These are phyloP conservation scores for Chitala chitala DNA, from an alignment of 2,113 vertebrate genomes.

Conservation along the genomic window DNA sequence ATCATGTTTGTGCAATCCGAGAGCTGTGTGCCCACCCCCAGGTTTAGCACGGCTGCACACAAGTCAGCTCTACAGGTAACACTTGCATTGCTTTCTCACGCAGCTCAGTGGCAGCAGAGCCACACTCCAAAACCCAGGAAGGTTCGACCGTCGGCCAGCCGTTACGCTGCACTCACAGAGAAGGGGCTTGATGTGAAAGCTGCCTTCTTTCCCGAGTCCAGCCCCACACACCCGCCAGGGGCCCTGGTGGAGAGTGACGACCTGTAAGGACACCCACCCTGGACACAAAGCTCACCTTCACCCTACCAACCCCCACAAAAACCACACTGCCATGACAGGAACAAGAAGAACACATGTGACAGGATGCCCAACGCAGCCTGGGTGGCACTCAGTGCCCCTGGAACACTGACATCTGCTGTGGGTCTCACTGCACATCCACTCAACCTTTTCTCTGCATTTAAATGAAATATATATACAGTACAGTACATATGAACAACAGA, in stretches of 20 bases:
- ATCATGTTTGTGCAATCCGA: too few species aligned
- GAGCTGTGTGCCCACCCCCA: too few species aligned
- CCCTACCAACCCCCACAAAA: background rate
- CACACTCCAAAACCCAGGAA: constrained; percentile 86
- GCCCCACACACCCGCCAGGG: constrained; percentile 70
- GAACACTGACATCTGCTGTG: too few species aligned
- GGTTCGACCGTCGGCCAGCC: constrained; percentile 88
- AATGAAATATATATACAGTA: too few species aligned
- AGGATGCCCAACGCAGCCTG: too few species aligned
- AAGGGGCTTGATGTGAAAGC: constrained; percentile 95
- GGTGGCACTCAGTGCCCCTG: too few species aligned
- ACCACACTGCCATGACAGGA: background rate
- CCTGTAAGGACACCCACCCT: constrained; percentile 63
- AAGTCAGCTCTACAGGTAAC: background rate
- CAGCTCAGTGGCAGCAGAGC: constrained; percentile 94
- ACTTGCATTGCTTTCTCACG: background rate
- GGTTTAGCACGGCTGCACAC: too few species aligned
- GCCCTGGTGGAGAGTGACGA: constrained; percentile 93
- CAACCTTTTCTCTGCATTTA: too few species aligned
- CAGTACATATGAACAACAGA: too few species aligned
- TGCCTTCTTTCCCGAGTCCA: constrained; percentile 92
- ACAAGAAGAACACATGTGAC: background rate
- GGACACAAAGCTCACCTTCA: background rate
- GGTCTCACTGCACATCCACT: too few species aligned
- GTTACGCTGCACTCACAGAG: constrained; percentile 93